A percentile compares a stretch with the other conserved stretches of the same genome.
phyloP scores from a whole-genome alignment of 2,797 vertebrate species.

The Chromis chromis region DNA sequence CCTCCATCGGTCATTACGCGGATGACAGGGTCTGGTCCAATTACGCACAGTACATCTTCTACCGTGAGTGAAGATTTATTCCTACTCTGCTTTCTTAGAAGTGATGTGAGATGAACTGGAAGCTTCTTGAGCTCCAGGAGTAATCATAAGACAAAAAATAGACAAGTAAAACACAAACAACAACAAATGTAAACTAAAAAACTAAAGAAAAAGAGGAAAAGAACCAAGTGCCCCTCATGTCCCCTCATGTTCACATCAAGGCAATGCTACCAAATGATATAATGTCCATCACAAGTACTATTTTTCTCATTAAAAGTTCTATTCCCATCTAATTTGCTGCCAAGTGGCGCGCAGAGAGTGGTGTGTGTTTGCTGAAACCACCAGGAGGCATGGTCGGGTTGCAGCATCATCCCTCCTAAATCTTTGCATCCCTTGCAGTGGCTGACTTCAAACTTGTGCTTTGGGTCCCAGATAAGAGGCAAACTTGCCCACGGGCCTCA shows the following conservation, averaged over 20 bases:
- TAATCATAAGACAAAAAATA: slow-evolving; percentile 16
- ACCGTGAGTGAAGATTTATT: slow-evolving; percentile 91
- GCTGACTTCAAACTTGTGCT: slow-evolving; percentile 54
- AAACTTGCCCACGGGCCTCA: slow-evolving; percentile 46
- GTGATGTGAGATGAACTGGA: neutral
- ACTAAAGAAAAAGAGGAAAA: neutral
- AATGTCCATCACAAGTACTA: neutral
- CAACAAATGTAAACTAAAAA: slow-evolving; percentile 3
- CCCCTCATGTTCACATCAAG: neutral
- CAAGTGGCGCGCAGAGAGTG: neutral
- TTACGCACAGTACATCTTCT: slow-evolving; percentile 99
- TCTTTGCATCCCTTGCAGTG: slow-evolving; percentile 24
- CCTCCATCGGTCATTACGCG: slow-evolving; percentile 90
- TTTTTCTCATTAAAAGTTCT: neutral
- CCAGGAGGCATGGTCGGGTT: slow-evolving; percentile 57
- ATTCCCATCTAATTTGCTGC: neutral
- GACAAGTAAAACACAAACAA: slow-evolving; percentile 20
- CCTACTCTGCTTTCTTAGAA: slow-evolving; percentile 14
- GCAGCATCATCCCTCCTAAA: slow-evolving; percentile 17
- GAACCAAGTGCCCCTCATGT: neutral
- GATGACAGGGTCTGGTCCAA: slow-evolving; percentile 98
- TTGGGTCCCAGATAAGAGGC: slow-evolving; percentile 47
- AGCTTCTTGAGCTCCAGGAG: slow-evolving; percentile 16
- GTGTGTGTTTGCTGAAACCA: slow-evolving; percentile 35
- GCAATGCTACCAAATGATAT: neutral